phyloP scores from a whole-genome alignment of 2,888 invertebrate genomes.

The Yponomeuta malinellus region DNA sequence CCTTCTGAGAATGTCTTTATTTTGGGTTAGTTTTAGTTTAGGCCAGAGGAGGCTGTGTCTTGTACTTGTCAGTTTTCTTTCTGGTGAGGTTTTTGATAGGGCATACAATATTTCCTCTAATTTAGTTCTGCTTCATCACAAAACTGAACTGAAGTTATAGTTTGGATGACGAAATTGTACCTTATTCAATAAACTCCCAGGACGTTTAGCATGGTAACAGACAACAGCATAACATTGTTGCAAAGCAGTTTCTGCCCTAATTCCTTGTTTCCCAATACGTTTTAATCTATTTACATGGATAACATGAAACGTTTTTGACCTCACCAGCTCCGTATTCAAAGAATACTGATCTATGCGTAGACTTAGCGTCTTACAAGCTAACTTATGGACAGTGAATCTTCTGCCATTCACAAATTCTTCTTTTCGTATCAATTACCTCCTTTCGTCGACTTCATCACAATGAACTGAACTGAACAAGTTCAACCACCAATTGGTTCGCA shows the following conservation, averaged over 20 bases:
- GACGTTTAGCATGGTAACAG: no score
- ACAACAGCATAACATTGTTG: no score
- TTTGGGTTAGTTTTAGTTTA: not conserved
- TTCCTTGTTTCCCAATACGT: no score
- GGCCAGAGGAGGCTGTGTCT: not conserved
- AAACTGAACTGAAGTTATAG: not conserved
- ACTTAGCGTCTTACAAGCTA: not conserved
- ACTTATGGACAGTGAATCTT: not conserved
- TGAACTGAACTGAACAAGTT: no score
- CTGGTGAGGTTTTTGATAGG: not conserved
- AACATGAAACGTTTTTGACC: not conserved
- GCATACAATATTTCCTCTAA: not conserved
- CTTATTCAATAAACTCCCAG: no score
- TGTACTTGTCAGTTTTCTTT: not conserved
- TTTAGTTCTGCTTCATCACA: not conserved
- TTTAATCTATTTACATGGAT: no score
- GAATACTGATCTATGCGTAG: not conserved
- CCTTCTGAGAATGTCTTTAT: slow-evolving; percentile 27
- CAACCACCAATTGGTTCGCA: no score
- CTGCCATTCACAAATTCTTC: no score
- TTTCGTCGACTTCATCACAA: no score
- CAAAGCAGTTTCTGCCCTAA: no score
- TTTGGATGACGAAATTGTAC: no score
- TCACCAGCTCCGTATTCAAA: not conserved
- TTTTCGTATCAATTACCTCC: no score